A percentile compares a stretch with the other conserved stretches of the same genome.
These are phyloP conservation scores for Holocentrus rufus DNA, from an alignment of 2,797 vertebrate genomes.

Conservation along the genomic window DNA sequence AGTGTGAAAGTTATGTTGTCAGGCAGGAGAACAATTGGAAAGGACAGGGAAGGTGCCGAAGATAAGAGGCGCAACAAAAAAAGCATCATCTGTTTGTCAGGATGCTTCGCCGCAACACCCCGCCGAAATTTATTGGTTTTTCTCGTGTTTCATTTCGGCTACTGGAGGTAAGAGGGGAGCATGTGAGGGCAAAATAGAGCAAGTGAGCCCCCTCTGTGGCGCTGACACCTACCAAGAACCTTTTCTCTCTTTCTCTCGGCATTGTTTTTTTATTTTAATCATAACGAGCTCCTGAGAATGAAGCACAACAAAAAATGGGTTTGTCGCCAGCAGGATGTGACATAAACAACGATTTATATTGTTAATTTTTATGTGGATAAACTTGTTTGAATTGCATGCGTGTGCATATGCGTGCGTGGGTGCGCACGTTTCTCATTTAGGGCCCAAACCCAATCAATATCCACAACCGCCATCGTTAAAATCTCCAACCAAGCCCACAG, in stretches of 20 bases:
- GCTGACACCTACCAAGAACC: slow-evolving; percentile 36
- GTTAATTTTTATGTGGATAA: slow-evolving; percentile 11
- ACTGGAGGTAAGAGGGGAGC: slow-evolving; percentile 17
- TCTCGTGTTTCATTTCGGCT: slow-evolving; percentile 47
- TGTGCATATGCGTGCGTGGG: background rate
- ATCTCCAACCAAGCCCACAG: slow-evolving; percentile 42
- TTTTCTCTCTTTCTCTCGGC: slow-evolving; percentile 6
- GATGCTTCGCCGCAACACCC: slow-evolving; percentile 33
- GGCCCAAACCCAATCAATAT: slow-evolving; percentile 15
- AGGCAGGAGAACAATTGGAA: slow-evolving; percentile 52
- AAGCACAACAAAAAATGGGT: slow-evolving; percentile 1
- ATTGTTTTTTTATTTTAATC: slow-evolving; percentile 26
- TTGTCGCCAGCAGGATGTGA: background rate
- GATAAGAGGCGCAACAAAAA: slow-evolving; percentile 63
- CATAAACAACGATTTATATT: slow-evolving; percentile 26
- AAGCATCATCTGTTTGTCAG: slow-evolving; percentile 54
- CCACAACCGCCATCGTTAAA: slow-evolving; percentile 50
- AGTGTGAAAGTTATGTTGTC: slow-evolving; percentile 59
- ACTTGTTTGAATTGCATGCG: background rate
- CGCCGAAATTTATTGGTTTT: slow-evolving; percentile 46
- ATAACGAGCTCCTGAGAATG: slow-evolving; percentile 12
- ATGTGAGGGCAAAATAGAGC: slow-evolving; percentile 16
- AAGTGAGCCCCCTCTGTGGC: slow-evolving; percentile 18
- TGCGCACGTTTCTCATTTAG: slow-evolving; percentile 43
- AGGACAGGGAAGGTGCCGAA: slow-evolving; percentile 34